Base-by-base conservation (phyloP, 1,140 invertebrate species). In the Brachionus rotundiformis region DNA sequence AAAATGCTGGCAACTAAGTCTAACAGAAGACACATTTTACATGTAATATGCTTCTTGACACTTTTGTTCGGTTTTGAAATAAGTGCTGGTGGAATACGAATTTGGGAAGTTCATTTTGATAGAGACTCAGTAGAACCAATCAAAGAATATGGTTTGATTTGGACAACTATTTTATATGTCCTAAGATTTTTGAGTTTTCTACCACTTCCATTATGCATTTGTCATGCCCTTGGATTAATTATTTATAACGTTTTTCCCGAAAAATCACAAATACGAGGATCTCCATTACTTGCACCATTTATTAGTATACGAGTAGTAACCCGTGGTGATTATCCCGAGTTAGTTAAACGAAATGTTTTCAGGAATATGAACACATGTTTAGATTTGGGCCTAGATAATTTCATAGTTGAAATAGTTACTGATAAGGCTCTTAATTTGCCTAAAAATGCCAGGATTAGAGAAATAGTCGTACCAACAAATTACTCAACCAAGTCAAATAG, bases 271-370 rank as follows among this genome's bases (percentile, higher is more conserved):
- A 89, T 97, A 2, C 95, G 95, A 88, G 93, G 93, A 6, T 95
- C 94, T 1, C 95, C 94, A 10, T 87, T 97, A 6, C 87, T 96
- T 61, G 94, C 95, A 19, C 96, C 96, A 3, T 98, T 98, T 86
- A 92, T 98, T 65, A 98, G 95, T 86, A 94, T 98, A 83, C 91
- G 96, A 75, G 92, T 97, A 6, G 96, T 99, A 0, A 98, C 96
- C 0, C 91, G 95, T 82, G 96, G 96, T 1, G 94, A 97, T 88
- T 98, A 93, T 89, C 94, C 96, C 1, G 92, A 95, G 82, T 88
- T 98, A 65, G 95, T 98, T 0, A 86, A 92, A 86, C 91, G 91
- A 54, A 98, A 98, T 90, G 93, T 98, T 0, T 85, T 86, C 54
- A 90, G 93, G 81, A 99, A 99, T 87, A 91, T 98, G 87, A 92